These are phyloP conservation scores for Zeus faber DNA, from an alignment of 2,113 vertebrate species.

Conservation along the genomic window DNA sequence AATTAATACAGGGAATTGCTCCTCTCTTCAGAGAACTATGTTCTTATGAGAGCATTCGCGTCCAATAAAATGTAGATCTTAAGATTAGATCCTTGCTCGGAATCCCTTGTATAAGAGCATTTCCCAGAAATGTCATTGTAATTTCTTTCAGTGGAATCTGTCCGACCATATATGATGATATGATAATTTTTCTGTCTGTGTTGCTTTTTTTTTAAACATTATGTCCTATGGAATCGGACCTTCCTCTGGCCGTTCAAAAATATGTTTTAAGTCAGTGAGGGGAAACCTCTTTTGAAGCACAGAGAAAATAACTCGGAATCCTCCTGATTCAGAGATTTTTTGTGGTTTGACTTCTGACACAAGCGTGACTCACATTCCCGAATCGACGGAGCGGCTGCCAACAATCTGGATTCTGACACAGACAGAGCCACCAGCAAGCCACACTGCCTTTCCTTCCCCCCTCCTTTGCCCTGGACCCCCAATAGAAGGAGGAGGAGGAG, in stretches of 20 bases:
- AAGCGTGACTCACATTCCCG: constrained; percentile 25
- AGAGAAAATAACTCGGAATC: background rate
- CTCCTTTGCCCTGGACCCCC: background rate
- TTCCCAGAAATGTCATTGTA: no score
- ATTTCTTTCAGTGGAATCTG: constrained; percentile 47
- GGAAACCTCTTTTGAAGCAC: constrained; percentile 36
- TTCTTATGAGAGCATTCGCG: no score
- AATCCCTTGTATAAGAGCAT: no score
- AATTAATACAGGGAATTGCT: no score
- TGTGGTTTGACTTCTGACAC: constrained; percentile 3
- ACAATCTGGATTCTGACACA: no score
- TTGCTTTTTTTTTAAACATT: constrained; percentile 62
- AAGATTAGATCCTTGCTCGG: no score
- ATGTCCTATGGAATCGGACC: constrained; percentile 51
- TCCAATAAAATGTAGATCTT: no score
- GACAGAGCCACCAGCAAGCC: no score
- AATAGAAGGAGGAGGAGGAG: background rate
- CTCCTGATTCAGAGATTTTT: constrained; percentile 23
- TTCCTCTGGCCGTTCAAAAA: constrained; percentile 49
- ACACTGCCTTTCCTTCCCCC: background rate
- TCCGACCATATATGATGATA: constrained; percentile 43
- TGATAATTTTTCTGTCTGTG: constrained; percentile 47
- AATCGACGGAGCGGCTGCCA: no score
- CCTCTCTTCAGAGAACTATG: no score
- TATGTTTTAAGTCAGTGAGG: constrained; percentile 52